phyloP scores from a whole-genome alignment of 2,113 vertebrate genomes.

The Nestor notabilis region DNA sequence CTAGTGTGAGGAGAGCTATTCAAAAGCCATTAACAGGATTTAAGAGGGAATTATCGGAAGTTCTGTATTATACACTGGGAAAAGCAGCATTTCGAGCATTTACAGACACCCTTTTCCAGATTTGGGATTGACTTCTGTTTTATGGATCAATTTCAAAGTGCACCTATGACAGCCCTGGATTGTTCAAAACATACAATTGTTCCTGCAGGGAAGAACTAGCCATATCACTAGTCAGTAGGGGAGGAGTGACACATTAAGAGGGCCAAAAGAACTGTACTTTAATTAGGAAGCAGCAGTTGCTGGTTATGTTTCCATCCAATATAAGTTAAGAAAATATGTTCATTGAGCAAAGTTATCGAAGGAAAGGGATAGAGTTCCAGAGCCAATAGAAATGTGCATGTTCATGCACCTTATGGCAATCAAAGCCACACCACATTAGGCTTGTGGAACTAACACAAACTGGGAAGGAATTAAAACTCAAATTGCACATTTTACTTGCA shows the following conservation, averaged over 20 bases:
- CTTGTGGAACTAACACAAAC: not conserved
- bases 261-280: not conserved
- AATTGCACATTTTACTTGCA: not conserved
- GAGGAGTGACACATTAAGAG: not conserved
- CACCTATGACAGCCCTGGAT: not conserved
- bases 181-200: not conserved
- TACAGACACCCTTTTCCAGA: not conserved
- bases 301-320: not conserved
- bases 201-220: not conserved
- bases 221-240: no score
- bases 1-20: not conserved
- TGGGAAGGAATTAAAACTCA: not conserved
- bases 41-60: not conserved
- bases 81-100: not conserved
- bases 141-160: not conserved
- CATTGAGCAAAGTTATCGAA: not conserved
- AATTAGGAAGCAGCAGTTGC: not conserved
- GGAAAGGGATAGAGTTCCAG: not conserved
- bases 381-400: not conserved
- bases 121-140: not conserved
- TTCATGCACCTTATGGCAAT: not conserved
- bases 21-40: not conserved
- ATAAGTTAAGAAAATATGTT: not conserved
- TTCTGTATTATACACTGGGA: not conserved
- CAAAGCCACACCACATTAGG: not conserved